Conservation (phyloP, 2,888 invertebrate species). For the Crioceris asparagi region DNA sequence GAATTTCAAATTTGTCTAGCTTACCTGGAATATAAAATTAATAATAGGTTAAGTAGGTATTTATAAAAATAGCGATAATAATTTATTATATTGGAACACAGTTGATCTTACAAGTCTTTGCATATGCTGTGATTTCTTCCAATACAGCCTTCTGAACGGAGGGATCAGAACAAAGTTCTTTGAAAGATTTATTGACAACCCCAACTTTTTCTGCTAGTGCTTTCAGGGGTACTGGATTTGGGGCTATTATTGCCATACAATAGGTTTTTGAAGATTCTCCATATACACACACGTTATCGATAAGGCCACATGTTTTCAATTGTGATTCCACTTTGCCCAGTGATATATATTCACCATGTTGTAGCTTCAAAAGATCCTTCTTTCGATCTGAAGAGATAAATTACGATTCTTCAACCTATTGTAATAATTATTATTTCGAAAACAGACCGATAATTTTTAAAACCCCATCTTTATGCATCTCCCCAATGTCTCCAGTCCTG, state of each 20-base stretch:
- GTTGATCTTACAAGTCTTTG: constrained; percentile 61
- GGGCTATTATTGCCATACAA: constrained; percentile 84
- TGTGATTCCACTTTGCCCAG: constrained; percentile 92
- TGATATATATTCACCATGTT: constrained; percentile 95
- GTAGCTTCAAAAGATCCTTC: constrained; percentile 95
- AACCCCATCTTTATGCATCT: constrained; percentile 84
- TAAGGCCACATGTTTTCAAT: constrained; percentile 81
- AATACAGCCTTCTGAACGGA: constrained; percentile 70
- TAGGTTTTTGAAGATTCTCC: constrained; percentile 77
- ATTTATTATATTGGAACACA: too few relatives aligned
- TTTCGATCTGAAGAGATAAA: constrained; percentile 68
- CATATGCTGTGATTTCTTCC: constrained; percentile 69
- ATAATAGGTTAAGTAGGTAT: not conserved
- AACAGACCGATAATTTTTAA: constrained; percentile 86
- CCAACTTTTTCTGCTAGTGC: constrained; percentile 61
- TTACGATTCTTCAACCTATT: not conserved
- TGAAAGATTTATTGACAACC: constrained; percentile 45
- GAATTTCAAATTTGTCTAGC: constrained; percentile 84
- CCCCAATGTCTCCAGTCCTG: constrained; percentile 91
- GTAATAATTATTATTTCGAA: not conserved
- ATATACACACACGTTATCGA: constrained; percentile 95
- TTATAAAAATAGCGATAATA: not conserved
- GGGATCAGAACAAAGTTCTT: constrained; percentile 63
- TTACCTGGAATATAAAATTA: constrained; percentile 49
- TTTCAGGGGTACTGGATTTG: constrained; percentile 57